Base-by-base conservation (phyloP, 2,797 vertebrate species). In the Sebastes minor region DNA sequence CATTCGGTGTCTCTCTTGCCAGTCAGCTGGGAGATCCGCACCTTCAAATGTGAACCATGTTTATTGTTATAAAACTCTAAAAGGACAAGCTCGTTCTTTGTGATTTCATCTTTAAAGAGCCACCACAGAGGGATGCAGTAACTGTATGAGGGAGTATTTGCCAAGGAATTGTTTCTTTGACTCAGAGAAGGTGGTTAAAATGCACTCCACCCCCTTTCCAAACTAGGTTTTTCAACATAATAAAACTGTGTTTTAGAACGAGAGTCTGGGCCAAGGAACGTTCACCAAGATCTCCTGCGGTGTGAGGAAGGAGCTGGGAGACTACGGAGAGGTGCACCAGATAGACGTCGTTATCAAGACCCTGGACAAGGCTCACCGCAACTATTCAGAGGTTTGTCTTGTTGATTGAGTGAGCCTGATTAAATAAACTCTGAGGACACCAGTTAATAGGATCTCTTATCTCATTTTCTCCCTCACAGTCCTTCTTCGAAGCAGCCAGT, bases 401-500 rank as follows among this genome's bases (percentile, higher is more conserved):
- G 4, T 5, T 42, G 42, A 42, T 42, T 42, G 38, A 67, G 6
- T 61, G 23, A 14, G 52, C 59, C 4, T 14, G 14, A 63, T 14
- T 6, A 8, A 18, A 27, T 32, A 1, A 12, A 22, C 46, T 46
- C 27, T 27, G n/a, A 18, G 3, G 10, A 20, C 5, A 52, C 1
- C 4, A 6, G 14, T 32, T 71, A 8, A 69, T 16, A 20, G 6
- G 2, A n/a, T 46, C 10, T 65, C 27, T 28, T 75, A 8, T 68
- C 10, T 72, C 2, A 2, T 71, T 64, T 71, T 59, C 27, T 67
- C n/a, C 22, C 61, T 64, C 42, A 18, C 85, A 99, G 99, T 99
- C 98, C 0, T 99, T 99, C 93, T 99, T 97, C 91, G 98, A 99
- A 93, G 98, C 99, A 33, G 98, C 98, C 88, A 99, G 99, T 88